Base-by-base conservation (phyloP, 2,888 invertebrate species). In the Yponomeuta cagnagella region DNA sequence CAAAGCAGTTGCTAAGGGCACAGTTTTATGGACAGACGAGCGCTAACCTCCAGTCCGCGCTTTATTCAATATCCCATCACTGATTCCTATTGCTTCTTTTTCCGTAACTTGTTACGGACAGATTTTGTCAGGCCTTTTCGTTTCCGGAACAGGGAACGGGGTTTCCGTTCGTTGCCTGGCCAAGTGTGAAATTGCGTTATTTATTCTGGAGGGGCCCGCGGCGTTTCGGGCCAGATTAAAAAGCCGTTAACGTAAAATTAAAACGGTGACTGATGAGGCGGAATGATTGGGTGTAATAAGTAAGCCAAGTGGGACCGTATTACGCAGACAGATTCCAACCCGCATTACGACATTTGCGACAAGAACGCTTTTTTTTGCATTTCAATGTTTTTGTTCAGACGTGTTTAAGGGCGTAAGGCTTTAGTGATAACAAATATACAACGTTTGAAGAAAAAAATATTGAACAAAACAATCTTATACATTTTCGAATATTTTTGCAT, bases 41-140 rank as follows among this genome's bases (percentile, higher is more conserved):
- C 3, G 3, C 52, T 4, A 58, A 58, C 43, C 64, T 30, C 3
- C n/a, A 12, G 64, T 52, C 68, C n/a, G 70, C 63, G n/a, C 63
- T 63, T 63, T 63, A 63, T 70, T 70, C 63, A 63, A 70, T 70
- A 70, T 63, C 63, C 37, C 33, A 70, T 70, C 63, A 70, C n/a
- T 70, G 70, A 15, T 63, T 70, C 63, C 63, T 63, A 70, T 70
- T 70, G 70, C 58, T 69, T 68, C 68, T 68, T 15, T 68, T 69
- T 69, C 69, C 52, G 52, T 69, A 58, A n/a, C 69, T 69, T 69
- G 58, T 69, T 69, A 58, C 37, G 52, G 69, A 33, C 31, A 52
- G 52, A 69, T 58, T 52, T 30, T 31, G 63, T 63, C 23, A 58
- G 52, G 15, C 52, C 52, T 12, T 5, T 58, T 58, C 52, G 52